Percentiles rank a stretch among this genome's conserved stretches.
phyloP scores from a whole-genome alignment of 2,113 vertebrate genomes.

The Pseudopipra pipra region DNA sequence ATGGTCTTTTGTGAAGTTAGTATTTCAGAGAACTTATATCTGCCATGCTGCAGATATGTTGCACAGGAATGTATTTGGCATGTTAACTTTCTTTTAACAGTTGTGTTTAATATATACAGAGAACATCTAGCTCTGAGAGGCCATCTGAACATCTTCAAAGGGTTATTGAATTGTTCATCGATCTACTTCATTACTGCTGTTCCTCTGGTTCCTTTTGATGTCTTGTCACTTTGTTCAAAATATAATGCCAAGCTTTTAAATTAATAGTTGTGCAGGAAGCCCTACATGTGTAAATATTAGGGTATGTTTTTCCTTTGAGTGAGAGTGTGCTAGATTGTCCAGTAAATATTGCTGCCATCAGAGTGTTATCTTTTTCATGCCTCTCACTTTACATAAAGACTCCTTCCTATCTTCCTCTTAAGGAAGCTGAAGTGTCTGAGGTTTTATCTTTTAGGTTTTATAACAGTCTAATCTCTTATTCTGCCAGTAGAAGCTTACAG shows the following conservation, averaged over 20 bases:
- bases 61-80: not conserved
- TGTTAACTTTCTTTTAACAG: not conserved
- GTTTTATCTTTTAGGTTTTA: not conserved
- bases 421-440: not conserved
- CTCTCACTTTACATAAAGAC: not conserved
- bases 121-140: not conserved
- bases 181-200: conserved; percentile 36
- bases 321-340: not conserved
- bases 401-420: not conserved
- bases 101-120: not conserved
- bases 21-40: not conserved
- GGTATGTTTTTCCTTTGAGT: conserved; percentile 15
- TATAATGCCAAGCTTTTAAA: conserved; percentile 22
- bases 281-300: not conserved
- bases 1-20: not conserved
- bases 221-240: conserved; percentile 28
- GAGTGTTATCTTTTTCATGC: not conserved
- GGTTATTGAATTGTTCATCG: conserved; percentile 49
- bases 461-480: not conserved
- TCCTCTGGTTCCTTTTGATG: conserved; percentile 37
- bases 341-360: not conserved
- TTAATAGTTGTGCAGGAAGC: conserved; percentile 1
- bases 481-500: not conserved
- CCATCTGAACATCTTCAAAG: conserved; percentile 2
- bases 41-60: not conserved